Percentiles rank a stretch among this genome's conserved stretches.
Evolutionary conservation across 2,797 vertebrate genomes (phyloP).

Genomic region (Heliangelus exortis): DNA sequence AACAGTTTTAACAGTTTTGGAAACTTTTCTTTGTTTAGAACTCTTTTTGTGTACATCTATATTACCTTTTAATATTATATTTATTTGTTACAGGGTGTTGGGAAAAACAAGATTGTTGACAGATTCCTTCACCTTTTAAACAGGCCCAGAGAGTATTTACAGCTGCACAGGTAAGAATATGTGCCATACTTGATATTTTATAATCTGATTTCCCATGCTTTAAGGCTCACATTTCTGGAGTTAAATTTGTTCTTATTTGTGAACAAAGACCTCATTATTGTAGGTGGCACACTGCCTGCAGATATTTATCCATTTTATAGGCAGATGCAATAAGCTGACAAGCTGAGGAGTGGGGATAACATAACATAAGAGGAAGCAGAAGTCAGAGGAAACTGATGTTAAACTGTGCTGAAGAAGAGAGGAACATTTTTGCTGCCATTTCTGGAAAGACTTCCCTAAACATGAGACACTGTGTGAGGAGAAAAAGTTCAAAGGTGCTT

Average conservation of each 20-base stretch:
- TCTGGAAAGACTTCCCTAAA: neutral
- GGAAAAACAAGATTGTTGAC: slow-evolving; percentile 98
- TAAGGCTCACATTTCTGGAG: neutral
- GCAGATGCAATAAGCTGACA: neutral
- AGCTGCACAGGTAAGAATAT: slow-evolving; percentile 91
- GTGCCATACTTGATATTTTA: neutral
- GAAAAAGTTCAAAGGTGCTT: neutral
- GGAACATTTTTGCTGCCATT: neutral
- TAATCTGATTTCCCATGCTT: neutral
- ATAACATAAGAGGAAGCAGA: neutral
- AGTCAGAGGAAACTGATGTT: neutral
- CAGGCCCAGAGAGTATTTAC: slow-evolving; percentile 95
- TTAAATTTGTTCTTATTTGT: neutral
- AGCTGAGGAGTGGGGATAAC: neutral
- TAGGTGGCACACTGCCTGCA: neutral
- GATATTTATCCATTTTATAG: neutral
- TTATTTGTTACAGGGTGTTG: slow-evolving; percentile 87
- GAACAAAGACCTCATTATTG: neutral
- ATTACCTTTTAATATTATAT: neutral
- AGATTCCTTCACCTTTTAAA: slow-evolving; percentile 95
- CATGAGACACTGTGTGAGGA: neutral
- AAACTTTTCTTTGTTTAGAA: neutral
- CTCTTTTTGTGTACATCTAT: neutral
- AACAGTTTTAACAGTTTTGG: neutral
- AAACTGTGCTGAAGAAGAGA: neutral